phyloP scores from a whole-genome alignment of 2,797 vertebrate genomes.

The Anabacerthia variegaticeps region DNA sequence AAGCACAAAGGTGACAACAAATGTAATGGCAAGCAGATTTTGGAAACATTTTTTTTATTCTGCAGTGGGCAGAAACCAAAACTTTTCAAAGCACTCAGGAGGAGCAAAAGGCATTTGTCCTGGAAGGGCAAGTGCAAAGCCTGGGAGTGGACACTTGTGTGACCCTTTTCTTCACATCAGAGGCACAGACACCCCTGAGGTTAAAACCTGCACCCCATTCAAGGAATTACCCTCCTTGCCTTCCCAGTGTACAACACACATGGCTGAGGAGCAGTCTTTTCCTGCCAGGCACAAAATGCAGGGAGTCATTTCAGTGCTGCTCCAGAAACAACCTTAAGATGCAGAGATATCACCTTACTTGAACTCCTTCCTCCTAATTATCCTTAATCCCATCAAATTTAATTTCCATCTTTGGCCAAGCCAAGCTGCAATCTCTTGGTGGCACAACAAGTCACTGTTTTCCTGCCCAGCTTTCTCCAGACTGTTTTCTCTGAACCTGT shows the following conservation, averaged over 20 bases:
- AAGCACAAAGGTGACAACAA: background rate
- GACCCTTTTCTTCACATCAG: background rate
- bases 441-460: background rate
- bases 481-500: background rate
- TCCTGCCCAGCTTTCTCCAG: background rate
- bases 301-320: background rate
- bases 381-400: background rate
- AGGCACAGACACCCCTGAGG: background rate
- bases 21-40: background rate
- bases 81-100: background rate
- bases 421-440: background rate
- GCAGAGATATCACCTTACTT: background rate
- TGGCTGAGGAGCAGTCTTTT: background rate
- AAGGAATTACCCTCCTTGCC: background rate
- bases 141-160: too few relatives aligned
- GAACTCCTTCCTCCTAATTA: background rate
- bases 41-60: background rate
- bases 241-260: background rate
- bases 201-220: background rate
- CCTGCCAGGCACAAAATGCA: background rate
- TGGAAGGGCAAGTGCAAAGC: background rate
- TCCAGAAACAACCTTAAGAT: background rate
- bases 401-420: background rate
- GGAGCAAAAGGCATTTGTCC: background rate
- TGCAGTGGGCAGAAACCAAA: background rate